These are phyloP conservation scores for Hirudo medicinalis DNA, from an alignment of 1,140 invertebrate species.

Conservation along the genomic window DNA sequence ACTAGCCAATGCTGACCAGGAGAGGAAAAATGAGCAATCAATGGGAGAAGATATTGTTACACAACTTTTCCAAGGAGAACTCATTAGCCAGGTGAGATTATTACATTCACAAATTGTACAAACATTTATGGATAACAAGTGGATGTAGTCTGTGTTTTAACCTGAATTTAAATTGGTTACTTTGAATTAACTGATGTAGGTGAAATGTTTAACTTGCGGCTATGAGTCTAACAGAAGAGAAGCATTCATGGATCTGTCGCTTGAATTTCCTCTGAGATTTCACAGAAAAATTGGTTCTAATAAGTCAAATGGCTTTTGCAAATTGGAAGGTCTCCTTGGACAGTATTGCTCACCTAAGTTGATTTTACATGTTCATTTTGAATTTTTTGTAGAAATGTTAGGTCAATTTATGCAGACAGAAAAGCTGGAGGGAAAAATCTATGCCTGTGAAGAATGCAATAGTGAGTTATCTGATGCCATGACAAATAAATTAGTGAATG, in stretches of 20 bases:
- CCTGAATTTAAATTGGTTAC: too few species aligned
- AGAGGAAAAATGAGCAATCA: not conserved
- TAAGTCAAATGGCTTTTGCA: conserved; percentile 10
- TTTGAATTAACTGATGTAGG: conserved; percentile 26
- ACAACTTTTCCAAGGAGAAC: conserved; percentile 31
- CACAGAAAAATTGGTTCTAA: conserved; percentile 25
- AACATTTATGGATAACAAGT: too few species aligned
- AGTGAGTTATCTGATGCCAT: too few species aligned
- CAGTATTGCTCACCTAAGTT: not conserved
- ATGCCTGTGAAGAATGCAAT: conserved; percentile 36
- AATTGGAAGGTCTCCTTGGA: conserved; percentile 16
- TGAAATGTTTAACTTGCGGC: conserved; percentile 31
- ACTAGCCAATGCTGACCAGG: not conserved
- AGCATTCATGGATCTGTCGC: conserved; percentile 35
- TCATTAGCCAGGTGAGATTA: conserved; percentile 30
- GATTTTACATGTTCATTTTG: not conserved
- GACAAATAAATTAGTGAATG: too few species aligned
- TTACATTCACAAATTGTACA: not conserved
- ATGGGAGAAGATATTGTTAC: conserved; percentile 25
- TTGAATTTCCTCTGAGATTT: conserved; percentile 36
- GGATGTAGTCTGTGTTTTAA: too few species aligned
- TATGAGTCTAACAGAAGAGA: conserved; percentile 30
- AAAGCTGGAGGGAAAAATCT: conserved; percentile 33
- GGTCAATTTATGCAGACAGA: conserved; percentile 34
- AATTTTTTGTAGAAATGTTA: conserved; percentile 33